Base-by-base conservation (phyloP, 2,797 vertebrate species). In the Atherinosoma microstoma region DNA sequence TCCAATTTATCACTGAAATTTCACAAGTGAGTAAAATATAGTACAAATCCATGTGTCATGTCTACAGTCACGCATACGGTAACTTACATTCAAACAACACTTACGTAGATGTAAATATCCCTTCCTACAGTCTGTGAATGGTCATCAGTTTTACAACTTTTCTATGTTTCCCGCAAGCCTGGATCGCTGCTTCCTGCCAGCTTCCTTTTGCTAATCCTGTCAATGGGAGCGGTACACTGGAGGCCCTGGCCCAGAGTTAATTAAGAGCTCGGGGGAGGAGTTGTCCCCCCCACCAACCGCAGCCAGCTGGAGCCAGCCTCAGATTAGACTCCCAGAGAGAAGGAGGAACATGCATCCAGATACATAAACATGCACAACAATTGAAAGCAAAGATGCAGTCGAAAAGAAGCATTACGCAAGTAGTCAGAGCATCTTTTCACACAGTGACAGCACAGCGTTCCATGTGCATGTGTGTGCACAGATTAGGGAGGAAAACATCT, bases 251-350 rank as follows among this genome's bases (percentile, higher is more conserved):
- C 83, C 83, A 77, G 78, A 93, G 88, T 94, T 94, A 95, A 95
- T 95, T 94, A 94, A 93, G 91, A 92, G 90, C 87, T 91, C 80
- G 89, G 88, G 24, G 90, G 84, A 92, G 87, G 86, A 89, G 70
- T 42, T 24, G 11, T 70, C 76, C 75, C 66, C 74, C 58, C 61
- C 64, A 12, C 12, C n/a, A 22, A 4, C n/a, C 38, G 81, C 70
- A 84, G 85, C 92, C 91, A 91, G 90, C 92, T 93, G 88, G 87
- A 94, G 90, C 90, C 92, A 88, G 77, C 71, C 70, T 86, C 70
- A 91, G 92, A 94, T 92, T 92, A 93, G 84, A 94, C 89, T 94
- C 88, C 86, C 83, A 69, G 69, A 73, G 76, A 84, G 34, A 6
- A 86, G 82, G 87, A 87, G 80, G 77, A 83, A 82, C 83, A 76